These are phyloP conservation scores for Nothoprocta perdicaria DNA, from an alignment of 2,113 vertebrate genomes.

Conservation along the genomic window DNA sequence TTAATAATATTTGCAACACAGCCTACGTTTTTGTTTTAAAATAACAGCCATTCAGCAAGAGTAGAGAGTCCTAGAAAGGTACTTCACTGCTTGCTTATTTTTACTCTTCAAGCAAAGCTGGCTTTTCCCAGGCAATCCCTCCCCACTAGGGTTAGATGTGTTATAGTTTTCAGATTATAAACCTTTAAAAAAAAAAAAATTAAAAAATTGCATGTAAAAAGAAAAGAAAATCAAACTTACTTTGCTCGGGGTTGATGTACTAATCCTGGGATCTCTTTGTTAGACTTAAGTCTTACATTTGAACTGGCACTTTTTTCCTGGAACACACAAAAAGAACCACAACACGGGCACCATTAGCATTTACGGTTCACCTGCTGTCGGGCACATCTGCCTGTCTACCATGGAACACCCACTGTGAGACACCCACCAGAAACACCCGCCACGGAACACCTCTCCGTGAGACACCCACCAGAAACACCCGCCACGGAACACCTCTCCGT, in stretches of 20 bases:
- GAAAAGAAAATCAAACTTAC: slow-evolving; percentile 70
- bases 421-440: too few species aligned
- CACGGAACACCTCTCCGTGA: too few species aligned
- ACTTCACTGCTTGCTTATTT: background rate
- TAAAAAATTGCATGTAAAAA: background rate
- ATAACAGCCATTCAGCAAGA: background rate
- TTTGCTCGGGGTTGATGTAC: slow-evolving; percentile 85
- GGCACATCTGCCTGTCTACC: background rate
- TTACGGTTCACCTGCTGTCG: background rate
- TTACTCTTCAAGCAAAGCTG: background rate
- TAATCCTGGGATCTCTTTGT: slow-evolving; percentile 83
- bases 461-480: too few species aligned
- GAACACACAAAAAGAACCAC: slow-evolving; percentile 58
- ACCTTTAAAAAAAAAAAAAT: background rate
- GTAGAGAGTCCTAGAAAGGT: background rate
- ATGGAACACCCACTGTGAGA: too few species aligned
- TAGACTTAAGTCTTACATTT: slow-evolving; percentile 80
- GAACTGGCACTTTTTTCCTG: slow-evolving; percentile 87
- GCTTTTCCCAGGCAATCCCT: background rate
- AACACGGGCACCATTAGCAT: background rate
- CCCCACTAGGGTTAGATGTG: background rate
- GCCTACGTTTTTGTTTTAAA: background rate
- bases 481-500: too few species aligned
- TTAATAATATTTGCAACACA: background rate
- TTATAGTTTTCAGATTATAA: background rate